phyloP scores from a whole-genome alignment of 2,113 vertebrate genomes.

The Oxyruncus cristatus region DNA sequence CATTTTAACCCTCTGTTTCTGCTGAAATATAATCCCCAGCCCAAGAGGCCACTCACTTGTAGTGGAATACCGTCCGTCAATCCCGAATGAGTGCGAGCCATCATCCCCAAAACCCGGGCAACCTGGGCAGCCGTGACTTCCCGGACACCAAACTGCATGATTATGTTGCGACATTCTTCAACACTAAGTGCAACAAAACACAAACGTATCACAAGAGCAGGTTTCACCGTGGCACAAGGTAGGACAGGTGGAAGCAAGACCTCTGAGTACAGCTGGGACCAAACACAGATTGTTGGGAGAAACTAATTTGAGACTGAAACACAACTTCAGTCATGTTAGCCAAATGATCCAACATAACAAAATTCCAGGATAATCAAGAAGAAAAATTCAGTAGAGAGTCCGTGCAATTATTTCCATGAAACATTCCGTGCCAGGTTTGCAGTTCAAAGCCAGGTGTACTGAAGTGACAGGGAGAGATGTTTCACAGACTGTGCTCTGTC shows the following conservation, averaged over 20 bases:
- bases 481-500: neutral
- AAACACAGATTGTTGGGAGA: neutral
- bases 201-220: no score
- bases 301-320: neutral
- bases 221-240: neutral
- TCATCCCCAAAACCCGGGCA: conserved; percentile 97
- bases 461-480: neutral
- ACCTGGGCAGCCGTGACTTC: conserved; percentile 97
- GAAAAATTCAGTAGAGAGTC: neutral
- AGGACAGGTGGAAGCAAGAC: neutral
- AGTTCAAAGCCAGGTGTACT: neutral
- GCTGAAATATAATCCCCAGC: neutral
- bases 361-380: neutral
- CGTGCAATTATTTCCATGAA: neutral
- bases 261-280: neutral
- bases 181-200: conserved; percentile 73
- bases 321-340: neutral
- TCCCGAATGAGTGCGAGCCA: conserved; percentile 97
- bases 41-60: conserved; percentile 77
- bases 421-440: neutral
- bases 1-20: neutral
- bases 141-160: conserved; percentile 94
- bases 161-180: conserved; percentile 98
- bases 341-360: neutral
- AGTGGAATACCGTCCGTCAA: conserved; percentile 93